phyloP scores from a whole-genome alignment of 2,888 invertebrate species.

The Thymelicus acteon region DNA sequence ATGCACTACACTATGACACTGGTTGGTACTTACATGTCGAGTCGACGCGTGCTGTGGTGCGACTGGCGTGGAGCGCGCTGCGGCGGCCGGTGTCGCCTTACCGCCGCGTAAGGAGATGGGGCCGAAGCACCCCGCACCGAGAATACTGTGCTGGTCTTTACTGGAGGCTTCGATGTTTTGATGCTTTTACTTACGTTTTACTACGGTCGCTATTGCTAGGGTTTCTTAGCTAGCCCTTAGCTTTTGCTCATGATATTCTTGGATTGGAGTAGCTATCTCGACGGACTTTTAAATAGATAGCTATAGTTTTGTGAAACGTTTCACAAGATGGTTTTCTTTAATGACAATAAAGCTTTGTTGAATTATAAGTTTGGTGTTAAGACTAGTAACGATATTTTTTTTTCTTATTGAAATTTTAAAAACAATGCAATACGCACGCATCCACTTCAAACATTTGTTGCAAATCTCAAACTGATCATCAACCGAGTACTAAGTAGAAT shows the following conservation, averaged over 20 bases:
- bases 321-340: too few species aligned
- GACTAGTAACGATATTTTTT: too few species aligned
- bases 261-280: too few species aligned
- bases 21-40: conserved; percentile 82
- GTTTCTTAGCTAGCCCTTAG: background rate
- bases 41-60: conserved; percentile 84
- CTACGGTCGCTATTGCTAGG: background rate
- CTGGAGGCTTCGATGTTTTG: conserved; percentile 29
- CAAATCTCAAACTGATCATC: too few species aligned
- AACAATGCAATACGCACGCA: too few species aligned
- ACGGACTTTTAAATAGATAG: too few species aligned
- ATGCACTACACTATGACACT: conserved; percentile 71
- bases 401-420: too few species aligned
- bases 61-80: conserved; percentile 73
- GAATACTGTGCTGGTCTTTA: conserved; percentile 53
- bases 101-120: conserved; percentile 82
- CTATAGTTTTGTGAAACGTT: too few species aligned
- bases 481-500: too few species aligned
- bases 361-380: too few species aligned
- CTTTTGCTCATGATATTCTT: background rate
- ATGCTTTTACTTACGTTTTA: conserved; percentile 22
- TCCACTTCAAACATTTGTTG: too few species aligned
- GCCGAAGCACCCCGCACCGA: conserved; percentile 66
- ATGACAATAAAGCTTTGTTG: too few species aligned
- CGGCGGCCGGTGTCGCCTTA: conserved; percentile 79